Conservation (phyloP, 2,797 vertebrate species). For the Choloepus didactylus region DNA sequence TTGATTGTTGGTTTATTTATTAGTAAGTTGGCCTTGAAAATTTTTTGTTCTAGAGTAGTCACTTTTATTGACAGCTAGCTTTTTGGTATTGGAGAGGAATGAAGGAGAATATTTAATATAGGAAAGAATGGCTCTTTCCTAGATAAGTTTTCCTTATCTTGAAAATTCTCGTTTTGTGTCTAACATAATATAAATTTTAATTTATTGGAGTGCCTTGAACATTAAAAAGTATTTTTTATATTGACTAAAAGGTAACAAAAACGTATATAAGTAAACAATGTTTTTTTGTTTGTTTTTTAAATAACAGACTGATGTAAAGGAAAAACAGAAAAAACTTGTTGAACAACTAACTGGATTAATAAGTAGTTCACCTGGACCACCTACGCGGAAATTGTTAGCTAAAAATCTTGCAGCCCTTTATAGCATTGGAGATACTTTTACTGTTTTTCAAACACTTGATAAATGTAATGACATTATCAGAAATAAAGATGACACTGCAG, state of each 20-base stretch:
- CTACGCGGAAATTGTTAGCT: conserved; percentile 96
- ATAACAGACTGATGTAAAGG: conserved; percentile 96
- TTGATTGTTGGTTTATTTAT: conserved; percentile 11
- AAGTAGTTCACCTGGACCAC: conserved; percentile 97
- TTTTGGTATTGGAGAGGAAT: conserved; percentile 27
- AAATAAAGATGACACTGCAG: conserved; percentile 97
- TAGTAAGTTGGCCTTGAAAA: background rate
- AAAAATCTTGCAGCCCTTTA: conserved; percentile 98
- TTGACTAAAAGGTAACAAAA: conserved; percentile 3
- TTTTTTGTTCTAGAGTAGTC: conserved; percentile 18
- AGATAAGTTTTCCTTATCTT: background rate
- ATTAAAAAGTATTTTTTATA: background rate
- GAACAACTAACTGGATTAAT: conserved; percentile 98
- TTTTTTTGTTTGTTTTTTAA: conserved; percentile 33
- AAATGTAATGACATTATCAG: conserved; percentile 99
- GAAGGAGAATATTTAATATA: conserved; percentile 36
- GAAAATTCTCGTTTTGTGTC: conserved; percentile 16
- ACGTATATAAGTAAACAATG: background rate
- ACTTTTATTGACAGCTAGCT: conserved; percentile 29
- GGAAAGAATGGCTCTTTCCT: conserved; percentile 50
- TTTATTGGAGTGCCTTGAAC: background rate
- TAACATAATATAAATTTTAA: conserved; percentile 30
- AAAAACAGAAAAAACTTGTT: conserved; percentile 99
- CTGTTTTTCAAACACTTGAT: conserved; percentile 98
- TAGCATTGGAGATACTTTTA: conserved; percentile 98